Evolutionary conservation across 2,113 vertebrate species (phyloP), one percentile per base, ranked within the genome.

Genomic region (Odontophorus gujanensis): DNA sequence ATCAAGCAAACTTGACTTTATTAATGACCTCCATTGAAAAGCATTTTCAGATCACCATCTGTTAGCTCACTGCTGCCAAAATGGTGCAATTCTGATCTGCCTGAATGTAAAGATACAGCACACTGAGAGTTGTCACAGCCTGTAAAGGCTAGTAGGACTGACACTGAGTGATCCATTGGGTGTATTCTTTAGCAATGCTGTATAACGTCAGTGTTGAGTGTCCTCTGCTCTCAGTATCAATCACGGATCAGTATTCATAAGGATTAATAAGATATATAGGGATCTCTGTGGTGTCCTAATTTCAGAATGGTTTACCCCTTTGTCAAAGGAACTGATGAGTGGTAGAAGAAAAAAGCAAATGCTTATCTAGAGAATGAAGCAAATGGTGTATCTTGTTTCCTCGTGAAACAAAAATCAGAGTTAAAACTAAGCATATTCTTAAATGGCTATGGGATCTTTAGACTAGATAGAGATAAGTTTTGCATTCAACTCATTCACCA

Each of bases 1-100:
- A 95, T 79, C 81, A 72, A 68, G 93, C 74, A 19, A 85, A 81
- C 47, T 74, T 75, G 51, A 73, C 92, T 43, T 81, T 93, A 81
- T 91, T 94, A 89, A 89, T 48, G 66, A 76, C 30, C 24, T 76
- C 13, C 26, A 32, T 47, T 68, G 81, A 48, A 90, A 82, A 83
- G 76, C 65, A 77, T 69, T 88, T 50, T 34, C 85, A 38, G 88
- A 72, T 76, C 93, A 40, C 82, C 62, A 82, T 93, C 87, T 92
- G 77, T 79, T 87, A 87, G 61, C 38, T 68, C 62, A 13, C 68
- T 0, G 1, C 74, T 92, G 91, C 89, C 57, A 78, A 84, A 92
- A 40, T 28, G 22, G 30, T 86, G 18, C 24, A 28, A 4, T 74
- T 32, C 7, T 48, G 32, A 9, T 5, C 5, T 81, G 73, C 28